phyloP scores from a whole-genome alignment of 2,888 invertebrate genomes.

The Gari tellinella region DNA sequence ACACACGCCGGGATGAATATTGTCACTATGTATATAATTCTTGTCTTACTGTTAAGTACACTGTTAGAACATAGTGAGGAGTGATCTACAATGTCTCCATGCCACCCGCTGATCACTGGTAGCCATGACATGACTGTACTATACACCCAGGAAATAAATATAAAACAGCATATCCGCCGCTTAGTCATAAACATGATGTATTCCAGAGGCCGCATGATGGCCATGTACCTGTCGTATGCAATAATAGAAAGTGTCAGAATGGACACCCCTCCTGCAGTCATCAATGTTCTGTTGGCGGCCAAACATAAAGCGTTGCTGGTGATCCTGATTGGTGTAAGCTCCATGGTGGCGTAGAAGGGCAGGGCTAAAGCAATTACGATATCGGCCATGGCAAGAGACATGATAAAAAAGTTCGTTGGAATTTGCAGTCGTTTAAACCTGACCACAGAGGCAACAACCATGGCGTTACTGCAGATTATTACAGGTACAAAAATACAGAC shows the following conservation, averaged over 20 bases:
- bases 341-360: constrained; percentile 86
- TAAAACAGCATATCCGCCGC: constrained; percentile 87
- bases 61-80: constrained; percentile 45
- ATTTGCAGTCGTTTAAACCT: constrained; percentile 88
- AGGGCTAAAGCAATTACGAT: constrained; percentile 87
- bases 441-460: constrained; percentile 87
- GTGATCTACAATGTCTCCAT: constrained; percentile 44
- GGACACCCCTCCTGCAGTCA: constrained; percentile 87
- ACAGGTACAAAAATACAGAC: constrained; percentile 83
- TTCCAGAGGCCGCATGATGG: constrained; percentile 87
- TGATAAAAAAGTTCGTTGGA: constrained; percentile 88
- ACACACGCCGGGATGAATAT: constrained; percentile 88
- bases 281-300: constrained; percentile 87
- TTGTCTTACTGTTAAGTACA: constrained; percentile 84
- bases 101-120: constrained; percentile 85
- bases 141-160: constrained; percentile 87
- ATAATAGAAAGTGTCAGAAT: constrained; percentile 88
- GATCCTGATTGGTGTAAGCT: constrained; percentile 70
- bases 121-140: constrained; percentile 87
- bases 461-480: constrained; percentile 87
- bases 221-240: constrained; percentile 88
- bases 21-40: constrained; percentile 87
- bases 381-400: constrained; percentile 88
- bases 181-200: constrained; percentile 88
- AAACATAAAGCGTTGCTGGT: constrained; percentile 85